A percentile compares a stretch with the other conserved stretches of the same genome.
These are phyloP conservation scores for Lytechinus pictus DNA, from an alignment of 35 echinoderm and acorn worm genomes.

Conservation along the genomic window DNA sequence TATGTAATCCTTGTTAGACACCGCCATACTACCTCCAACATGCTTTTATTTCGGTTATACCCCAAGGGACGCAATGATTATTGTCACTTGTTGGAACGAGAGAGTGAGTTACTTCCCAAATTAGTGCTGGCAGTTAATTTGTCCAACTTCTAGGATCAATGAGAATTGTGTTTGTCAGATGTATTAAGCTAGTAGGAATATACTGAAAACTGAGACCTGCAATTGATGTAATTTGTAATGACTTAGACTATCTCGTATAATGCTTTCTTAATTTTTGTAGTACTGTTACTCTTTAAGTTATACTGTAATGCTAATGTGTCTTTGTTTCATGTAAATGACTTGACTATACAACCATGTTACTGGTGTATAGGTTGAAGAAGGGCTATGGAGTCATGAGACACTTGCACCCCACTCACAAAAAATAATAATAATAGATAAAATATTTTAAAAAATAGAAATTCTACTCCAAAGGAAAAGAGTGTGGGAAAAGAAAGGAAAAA, in stretches of 20 bases:
- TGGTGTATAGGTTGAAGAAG: too few species aligned
- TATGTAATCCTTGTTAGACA: conserved; percentile 12
- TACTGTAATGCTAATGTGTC: too few species aligned
- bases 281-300: too few species aligned
- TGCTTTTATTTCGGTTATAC: neutral
- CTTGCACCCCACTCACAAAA: too few species aligned
- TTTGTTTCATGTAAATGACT: too few species aligned
- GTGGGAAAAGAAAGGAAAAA: too few species aligned
- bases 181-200: neutral
- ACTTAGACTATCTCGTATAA: neutral
- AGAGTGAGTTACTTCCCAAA: neutral
- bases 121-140: neutral
- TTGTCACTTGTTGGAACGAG: neutral
- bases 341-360: too few species aligned
- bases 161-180: neutral
- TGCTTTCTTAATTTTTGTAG: neutral
- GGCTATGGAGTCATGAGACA: too few species aligned
- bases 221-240: neutral
- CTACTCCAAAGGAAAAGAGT: too few species aligned
- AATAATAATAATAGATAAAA: too few species aligned
- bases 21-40: neutral
- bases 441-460: too few species aligned
- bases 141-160: neutral
- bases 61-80: neutral
- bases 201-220: neutral